Evolutionary conservation across 2,797 vertebrate genomes (phyloP), one percentile per base, ranked within the genome.

Genomic region (Dromococcyx pavoninus): DNA sequence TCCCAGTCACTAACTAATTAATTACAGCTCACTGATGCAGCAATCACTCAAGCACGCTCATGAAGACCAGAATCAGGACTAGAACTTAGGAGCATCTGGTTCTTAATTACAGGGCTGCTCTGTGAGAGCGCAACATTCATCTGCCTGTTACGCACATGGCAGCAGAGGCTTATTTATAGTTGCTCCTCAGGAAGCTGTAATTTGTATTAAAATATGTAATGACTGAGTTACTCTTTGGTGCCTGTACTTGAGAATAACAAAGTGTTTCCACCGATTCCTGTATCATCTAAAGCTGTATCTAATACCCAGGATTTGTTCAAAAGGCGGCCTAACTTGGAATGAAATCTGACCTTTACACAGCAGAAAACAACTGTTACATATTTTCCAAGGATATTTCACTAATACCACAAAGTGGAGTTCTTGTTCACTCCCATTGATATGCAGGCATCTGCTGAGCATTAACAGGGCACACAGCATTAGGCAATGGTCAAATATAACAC

Each of bases 201-300:
- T 91, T 92, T 96, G 91, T 92, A 89, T 92, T 90, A 83, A 93
- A 90, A 86, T 91, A 79, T 79, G 48, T 93, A 93, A 91, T 86
- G 86, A 88, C 70, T 84, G 62, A 88, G 86, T 92, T 91, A 83
- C 70, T 84, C 73, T 84, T 88, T 82, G 64, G 17, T 62, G 70
- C 58, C 35, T 86, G 11, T n/a, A 77, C 85, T 86, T 81, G 58
- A 92, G 79, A 81, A 76, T 76, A 81, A 57, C 70, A 53, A 86
- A 88, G 50, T 35, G 11, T 33, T 91, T 57, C 67, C 50, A 77
- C 61, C 78, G 69, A 53, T 75, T 57, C 77, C 17, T 28, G 5
- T 4, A 13, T n/a, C 22, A 12, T 22, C 65, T 67, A 78, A 92
- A 94, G 79, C 62, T 89, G 60, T 24, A 53, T 67, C 32, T 94